Percentiles rank a stretch among this genome's conserved stretches.
Conservation (phyloP, 2,797 vertebrate genomes). For the Anniella stebbinsi region DNA sequence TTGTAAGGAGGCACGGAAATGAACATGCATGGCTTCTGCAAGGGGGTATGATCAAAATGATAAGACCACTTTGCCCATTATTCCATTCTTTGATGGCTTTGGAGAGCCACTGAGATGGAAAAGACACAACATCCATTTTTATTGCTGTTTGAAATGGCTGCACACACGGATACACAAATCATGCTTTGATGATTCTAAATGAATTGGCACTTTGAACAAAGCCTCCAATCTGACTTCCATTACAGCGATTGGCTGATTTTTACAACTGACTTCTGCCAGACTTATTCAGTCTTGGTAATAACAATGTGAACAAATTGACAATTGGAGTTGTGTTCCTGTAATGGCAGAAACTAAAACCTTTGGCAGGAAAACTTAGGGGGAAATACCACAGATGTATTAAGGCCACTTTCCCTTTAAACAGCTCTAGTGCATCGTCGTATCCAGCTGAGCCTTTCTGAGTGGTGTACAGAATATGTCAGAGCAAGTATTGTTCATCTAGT, state of each 20-base stretch:
- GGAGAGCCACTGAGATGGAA: neutral
- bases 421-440: neutral
- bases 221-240: neutral
- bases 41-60: slow-evolving; percentile 2
- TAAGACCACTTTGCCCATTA: neutral
- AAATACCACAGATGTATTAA: neutral
- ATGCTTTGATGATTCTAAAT: slow-evolving; percentile 6
- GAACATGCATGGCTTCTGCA: neutral
- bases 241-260: slow-evolving; percentile 1
- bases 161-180: slow-evolving; percentile 4
- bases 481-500: neutral
- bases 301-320: slow-evolving; percentile 19
- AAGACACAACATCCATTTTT: neutral
- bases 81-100: slow-evolving; percentile 16
- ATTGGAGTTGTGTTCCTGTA: neutral
- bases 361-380: neutral
- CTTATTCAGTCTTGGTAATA: slow-evolving; percentile 23
- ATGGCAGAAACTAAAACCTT: neutral
- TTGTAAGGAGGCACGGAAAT: slow-evolving; percentile 12
- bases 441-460: neutral
- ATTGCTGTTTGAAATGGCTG: neutral
- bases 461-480: neutral
- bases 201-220: slow-evolving; percentile 10
- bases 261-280: neutral
- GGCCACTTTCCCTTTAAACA: neutral